Conservation (phyloP, 2,797 vertebrate genomes). For the Choloepus didactylus region DNA sequence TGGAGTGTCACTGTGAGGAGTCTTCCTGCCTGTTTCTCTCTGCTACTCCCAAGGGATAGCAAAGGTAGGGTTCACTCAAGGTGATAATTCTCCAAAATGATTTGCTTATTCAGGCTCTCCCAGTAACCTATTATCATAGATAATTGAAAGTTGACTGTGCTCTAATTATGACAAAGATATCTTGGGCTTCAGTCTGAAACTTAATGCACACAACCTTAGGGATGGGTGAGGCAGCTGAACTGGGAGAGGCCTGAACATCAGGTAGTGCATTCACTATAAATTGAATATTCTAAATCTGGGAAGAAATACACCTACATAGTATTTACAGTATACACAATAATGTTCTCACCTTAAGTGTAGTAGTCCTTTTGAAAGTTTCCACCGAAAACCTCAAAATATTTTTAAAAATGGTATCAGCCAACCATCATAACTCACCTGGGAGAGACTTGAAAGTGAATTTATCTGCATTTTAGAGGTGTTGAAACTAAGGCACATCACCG, state of each 20-base stretch:
- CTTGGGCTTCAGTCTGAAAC: conserved; percentile 21
- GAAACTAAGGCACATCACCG: neutral
- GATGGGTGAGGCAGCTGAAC: neutral
- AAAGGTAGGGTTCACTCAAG: conserved; percentile 48
- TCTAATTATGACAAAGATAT: conserved; percentile 63
- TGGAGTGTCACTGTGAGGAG: neutral
- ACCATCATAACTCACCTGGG: neutral
- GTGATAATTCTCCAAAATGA: conserved; percentile 56
- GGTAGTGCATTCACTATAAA: neutral
- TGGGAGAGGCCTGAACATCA: neutral
- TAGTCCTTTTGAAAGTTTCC: neutral
- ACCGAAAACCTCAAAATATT: neutral
- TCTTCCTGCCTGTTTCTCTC: neutral
- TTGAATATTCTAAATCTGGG: neutral
- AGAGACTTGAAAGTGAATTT: neutral
- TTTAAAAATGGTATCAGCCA: neutral
- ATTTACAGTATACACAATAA: neutral
- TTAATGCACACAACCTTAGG: neutral
- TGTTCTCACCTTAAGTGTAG: neutral
- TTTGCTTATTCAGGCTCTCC: conserved; percentile 55
- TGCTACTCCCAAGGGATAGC: conserved; percentile 10
- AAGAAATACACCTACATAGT: neutral
- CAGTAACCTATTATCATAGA: conserved; percentile 38
- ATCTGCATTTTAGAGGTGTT: neutral
- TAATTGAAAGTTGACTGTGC: conserved; percentile 52